Evolutionary conservation across 2,113 vertebrate genomes (phyloP).

Genomic region (Gyps fulvus): DNA sequence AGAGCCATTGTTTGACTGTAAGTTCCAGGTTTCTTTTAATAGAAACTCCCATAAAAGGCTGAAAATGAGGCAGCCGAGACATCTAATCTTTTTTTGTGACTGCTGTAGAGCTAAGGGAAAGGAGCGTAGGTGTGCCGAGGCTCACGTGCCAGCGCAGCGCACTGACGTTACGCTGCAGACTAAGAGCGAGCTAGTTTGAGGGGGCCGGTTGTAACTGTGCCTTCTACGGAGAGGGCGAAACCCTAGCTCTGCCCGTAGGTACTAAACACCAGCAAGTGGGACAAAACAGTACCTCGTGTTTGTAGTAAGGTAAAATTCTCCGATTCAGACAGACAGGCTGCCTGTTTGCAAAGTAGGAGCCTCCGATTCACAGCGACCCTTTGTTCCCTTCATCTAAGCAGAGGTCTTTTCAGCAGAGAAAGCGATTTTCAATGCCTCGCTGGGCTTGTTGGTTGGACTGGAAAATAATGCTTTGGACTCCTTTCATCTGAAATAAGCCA

Average conservation of each 20-base stretch:
- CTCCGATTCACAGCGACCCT: neutral
- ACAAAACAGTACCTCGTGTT: neutral
- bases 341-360: neutral
- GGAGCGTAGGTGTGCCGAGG: neutral
- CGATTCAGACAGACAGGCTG: neutral
- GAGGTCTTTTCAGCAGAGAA: conserved; percentile 41
- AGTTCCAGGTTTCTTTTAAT: conserved; percentile 45
- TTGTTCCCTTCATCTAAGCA: conserved; percentile 26
- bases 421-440: conserved; percentile 14
- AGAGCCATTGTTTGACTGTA: conserved; percentile 4
- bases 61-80: neutral
- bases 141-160: neutral
- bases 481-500: conserved; percentile 48
- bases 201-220: neutral
- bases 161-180: neutral
- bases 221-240: neutral
- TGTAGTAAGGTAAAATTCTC: neutral
- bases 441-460: conserved; percentile 36
- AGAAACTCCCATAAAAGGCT: conserved; percentile 45
- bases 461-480: conserved; percentile 53
- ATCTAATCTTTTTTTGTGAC: neutral
- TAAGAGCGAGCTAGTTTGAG: neutral
- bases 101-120: neutral
- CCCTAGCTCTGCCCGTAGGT: neutral
- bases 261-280: neutral